These are phyloP conservation scores for Propithecus perrieri DNA, from an alignment of 2,797 vertebrate species.

Conservation along the genomic window DNA sequence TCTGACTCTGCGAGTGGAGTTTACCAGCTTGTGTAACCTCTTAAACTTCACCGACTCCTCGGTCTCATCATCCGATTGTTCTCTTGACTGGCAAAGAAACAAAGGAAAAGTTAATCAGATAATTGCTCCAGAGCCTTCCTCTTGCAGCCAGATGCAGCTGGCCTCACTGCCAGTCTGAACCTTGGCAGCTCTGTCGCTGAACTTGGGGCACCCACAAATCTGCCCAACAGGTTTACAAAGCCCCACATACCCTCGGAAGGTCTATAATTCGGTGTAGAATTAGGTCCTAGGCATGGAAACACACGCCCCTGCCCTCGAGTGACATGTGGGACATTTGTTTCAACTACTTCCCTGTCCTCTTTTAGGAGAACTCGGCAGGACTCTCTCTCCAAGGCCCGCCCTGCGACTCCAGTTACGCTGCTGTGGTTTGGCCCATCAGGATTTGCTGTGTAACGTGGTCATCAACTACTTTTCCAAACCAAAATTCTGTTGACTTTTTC, in stretches of 20 bases:
- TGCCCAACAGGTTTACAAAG: slow-evolving; percentile 62
- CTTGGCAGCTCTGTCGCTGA: slow-evolving; percentile 51
- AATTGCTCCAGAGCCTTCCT: slow-evolving; percentile 51
- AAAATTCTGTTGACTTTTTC: slow-evolving; percentile 81
- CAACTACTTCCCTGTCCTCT: slow-evolving; percentile 77
- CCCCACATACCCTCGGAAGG: slow-evolving; percentile 81
- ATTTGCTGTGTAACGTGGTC: slow-evolving; percentile 80
- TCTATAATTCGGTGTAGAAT: slow-evolving; percentile 71
- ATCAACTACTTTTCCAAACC: slow-evolving; percentile 83
- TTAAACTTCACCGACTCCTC: slow-evolving; percentile 99
- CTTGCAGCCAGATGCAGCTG: slow-evolving; percentile 52
- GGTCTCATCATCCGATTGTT: slow-evolving; percentile 97
- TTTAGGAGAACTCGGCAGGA: slow-evolving; percentile 66
- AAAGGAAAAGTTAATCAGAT: slow-evolving; percentile 83
- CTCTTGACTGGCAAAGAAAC: slow-evolving; percentile 92
- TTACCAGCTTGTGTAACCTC: slow-evolving; percentile 97
- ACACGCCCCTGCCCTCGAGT: slow-evolving; percentile 67
- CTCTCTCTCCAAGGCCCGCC: slow-evolving; percentile 76
- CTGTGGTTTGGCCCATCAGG: slow-evolving; percentile 84
- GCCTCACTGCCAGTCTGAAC: slow-evolving; percentile 46
- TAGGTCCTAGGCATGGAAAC: slow-evolving; percentile 69
- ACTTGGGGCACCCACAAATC: neutral
- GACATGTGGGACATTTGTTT: slow-evolving; percentile 71
- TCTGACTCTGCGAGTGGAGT: slow-evolving; percentile 96
- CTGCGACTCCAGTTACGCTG: slow-evolving; percentile 80